Conservation (phyloP, 2,113 vertebrate species). For the Plotosus lineatus region DNA sequence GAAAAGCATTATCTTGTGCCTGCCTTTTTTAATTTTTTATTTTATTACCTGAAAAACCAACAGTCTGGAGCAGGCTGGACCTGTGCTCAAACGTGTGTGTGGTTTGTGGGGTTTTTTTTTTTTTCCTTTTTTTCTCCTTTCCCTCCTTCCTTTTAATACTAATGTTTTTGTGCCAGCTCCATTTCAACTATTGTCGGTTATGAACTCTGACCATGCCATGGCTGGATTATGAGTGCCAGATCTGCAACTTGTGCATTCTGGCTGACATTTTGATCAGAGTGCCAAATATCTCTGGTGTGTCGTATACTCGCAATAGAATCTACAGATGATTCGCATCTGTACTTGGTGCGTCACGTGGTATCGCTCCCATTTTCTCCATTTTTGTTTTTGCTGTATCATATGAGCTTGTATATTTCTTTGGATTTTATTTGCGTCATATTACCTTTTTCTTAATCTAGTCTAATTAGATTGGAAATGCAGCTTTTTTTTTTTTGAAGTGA, state of each 20-base stretch:
- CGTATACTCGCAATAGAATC: slow-evolving; percentile 52
- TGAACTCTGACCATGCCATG: slow-evolving; percentile 55
- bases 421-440: slow-evolving; percentile 59
- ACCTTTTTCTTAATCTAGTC: slow-evolving; percentile 45
- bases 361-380: slow-evolving; percentile 56
- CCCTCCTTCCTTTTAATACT: background rate
- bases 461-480: slow-evolving; percentile 62
- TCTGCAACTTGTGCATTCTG: slow-evolving; percentile 58
- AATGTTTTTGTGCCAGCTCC: slow-evolving; percentile 1
- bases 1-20: background rate
- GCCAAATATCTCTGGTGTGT: slow-evolving; percentile 72
- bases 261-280: slow-evolving; percentile 73
- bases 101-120: background rate
- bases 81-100: slow-evolving; percentile 40
- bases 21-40: background rate
- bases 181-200: background rate
- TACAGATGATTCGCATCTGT: slow-evolving; percentile 62
- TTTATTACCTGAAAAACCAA: slow-evolving; percentile 15
- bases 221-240: slow-evolving; percentile 55
- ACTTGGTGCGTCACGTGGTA: slow-evolving; percentile 58
- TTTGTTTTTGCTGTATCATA: slow-evolving; percentile 74
- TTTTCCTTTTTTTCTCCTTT: background rate
- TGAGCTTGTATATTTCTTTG: slow-evolving; percentile 53
- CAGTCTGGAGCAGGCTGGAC: slow-evolving; percentile 48
- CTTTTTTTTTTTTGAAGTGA: slow-evolving; percentile 48